Evolutionary conservation across 2,888 invertebrate species (phyloP).

Genomic region (Tetragonisca angustula): DNA sequence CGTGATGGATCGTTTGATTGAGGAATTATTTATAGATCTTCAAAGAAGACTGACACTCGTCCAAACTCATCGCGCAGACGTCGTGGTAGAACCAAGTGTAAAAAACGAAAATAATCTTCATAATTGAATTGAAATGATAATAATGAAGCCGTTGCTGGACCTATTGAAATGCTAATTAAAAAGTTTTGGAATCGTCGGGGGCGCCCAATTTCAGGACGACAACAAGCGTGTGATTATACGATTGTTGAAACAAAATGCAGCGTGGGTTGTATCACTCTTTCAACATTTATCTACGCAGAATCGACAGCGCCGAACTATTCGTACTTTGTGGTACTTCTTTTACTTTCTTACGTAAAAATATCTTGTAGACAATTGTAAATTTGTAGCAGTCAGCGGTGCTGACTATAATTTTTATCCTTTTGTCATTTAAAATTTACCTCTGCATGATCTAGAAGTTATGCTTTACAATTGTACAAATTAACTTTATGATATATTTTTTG

Average conservation of each 20-base stretch:
- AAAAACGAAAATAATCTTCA: slow-evolving; percentile 81
- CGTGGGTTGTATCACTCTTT: slow-evolving; percentile 14
- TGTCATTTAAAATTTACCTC: neutral
- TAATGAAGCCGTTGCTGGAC: slow-evolving; percentile 19
- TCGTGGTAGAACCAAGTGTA: slow-evolving; percentile 83
- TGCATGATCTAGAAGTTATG: slow-evolving; percentile 15
- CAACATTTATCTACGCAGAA: neutral
- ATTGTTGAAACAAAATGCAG: slow-evolving; percentile 29
- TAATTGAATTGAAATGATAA: neutral
- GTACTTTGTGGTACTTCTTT: slow-evolving; percentile 29
- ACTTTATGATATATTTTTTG: slow-evolving; percentile 55
- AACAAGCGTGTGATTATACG: slow-evolving; percentile 31
- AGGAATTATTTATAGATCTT: slow-evolving; percentile 79
- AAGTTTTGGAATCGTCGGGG: neutral
- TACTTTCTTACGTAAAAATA: slow-evolving; percentile 19
- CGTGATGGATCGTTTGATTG: neutral
- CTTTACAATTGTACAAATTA: slow-evolving; percentile 50
- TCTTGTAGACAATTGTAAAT: slow-evolving; percentile 25
- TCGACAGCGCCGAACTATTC: neutral
- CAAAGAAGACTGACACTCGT: slow-evolving; percentile 84
- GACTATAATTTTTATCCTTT: slow-evolving; percentile 8
- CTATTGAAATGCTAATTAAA: slow-evolving; percentile 34
- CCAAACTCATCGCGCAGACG: slow-evolving; percentile 82
- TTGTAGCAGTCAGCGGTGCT: neutral
- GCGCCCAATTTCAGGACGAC: slow-evolving; percentile 39